Evolutionary conservation across 2,888 invertebrate species (phyloP).

Genomic region (Parelbella ahira): DNA sequence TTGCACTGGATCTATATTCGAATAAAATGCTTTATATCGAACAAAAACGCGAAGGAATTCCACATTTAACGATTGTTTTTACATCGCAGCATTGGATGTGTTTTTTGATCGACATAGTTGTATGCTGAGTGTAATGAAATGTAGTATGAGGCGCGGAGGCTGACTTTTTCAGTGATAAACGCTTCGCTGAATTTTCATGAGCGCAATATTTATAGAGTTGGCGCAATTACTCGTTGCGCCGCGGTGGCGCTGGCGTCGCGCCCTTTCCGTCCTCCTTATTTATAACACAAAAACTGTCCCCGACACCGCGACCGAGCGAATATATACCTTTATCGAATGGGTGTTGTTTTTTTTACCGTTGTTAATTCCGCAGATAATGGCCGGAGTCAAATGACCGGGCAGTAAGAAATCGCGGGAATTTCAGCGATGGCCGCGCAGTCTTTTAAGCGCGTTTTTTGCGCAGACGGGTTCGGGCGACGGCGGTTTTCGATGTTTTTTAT

Average conservation of each 20-base stretch:
- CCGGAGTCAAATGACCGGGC: slow-evolving; percentile 74
- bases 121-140: slow-evolving; percentile 43
- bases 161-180: slow-evolving; percentile 26
- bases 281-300: slow-evolving; percentile 63
- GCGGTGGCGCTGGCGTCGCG: slow-evolving; percentile 45
- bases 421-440: slow-evolving; percentile 74
- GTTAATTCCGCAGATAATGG: slow-evolving; percentile 79
- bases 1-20: too few relatives aligned
- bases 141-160: slow-evolving; percentile 43
- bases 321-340: slow-evolving; percentile 70
- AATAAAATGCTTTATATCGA: too few relatives aligned
- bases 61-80: slow-evolving; percentile 13
- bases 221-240: slow-evolving; percentile 41
- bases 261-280: slow-evolving; percentile 52
- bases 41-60: slow-evolving; percentile 3
- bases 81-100: background rate
- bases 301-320: slow-evolving; percentile 44
- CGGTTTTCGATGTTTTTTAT: slow-evolving; percentile 70
- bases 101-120: slow-evolving; percentile 35
- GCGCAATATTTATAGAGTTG: slow-evolving; percentile 65
- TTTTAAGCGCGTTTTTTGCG: slow-evolving; percentile 67
- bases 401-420: slow-evolving; percentile 75
- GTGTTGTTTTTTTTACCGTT: slow-evolving; percentile 68
- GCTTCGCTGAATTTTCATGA: slow-evolving; percentile 70
- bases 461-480: slow-evolving; percentile 63